A percentile compares a stretch with the other conserved stretches of the same genome.
These are phyloP conservation scores for Heterotis niloticus DNA, from an alignment of 2,113 vertebrate species.

Conservation along the genomic window DNA sequence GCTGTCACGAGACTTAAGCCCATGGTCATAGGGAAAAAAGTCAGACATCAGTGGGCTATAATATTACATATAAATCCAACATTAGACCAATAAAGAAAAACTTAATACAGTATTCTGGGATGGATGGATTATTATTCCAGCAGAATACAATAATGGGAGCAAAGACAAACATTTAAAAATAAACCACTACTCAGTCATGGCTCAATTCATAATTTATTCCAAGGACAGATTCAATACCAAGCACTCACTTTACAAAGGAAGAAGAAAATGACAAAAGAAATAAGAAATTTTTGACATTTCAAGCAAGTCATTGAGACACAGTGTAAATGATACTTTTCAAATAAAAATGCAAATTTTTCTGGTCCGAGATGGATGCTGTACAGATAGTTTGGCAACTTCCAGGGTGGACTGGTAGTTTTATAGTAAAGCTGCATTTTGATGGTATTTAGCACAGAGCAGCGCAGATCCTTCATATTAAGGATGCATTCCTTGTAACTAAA, in stretches of 20 bases:
- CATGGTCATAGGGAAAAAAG: no score
- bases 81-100: no score
- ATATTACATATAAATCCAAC: no score
- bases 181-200: slow-evolving; percentile 7
- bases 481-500: not conserved
- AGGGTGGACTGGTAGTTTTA: not conserved
- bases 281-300: slow-evolving; percentile 62
- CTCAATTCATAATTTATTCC: slow-evolving; percentile 29
- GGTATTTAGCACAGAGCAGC: slow-evolving; percentile 9
- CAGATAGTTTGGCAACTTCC: slow-evolving; percentile 36
- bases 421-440: not conserved
- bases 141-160: not conserved
- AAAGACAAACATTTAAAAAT: not conserved
- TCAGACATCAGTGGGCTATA: no score
- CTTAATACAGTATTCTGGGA: no score
- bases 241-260: slow-evolving; percentile 60
- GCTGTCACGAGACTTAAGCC: no score
- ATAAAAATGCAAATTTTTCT: slow-evolving; percentile 53
- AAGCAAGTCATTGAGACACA: slow-evolving; percentile 72
- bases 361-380: not conserved
- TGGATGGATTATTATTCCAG: not conserved
- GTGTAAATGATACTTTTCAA: slow-evolving; percentile 64
- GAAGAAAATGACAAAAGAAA: slow-evolving; percentile 25
- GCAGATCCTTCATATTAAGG: not conserved
- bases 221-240: slow-evolving; percentile 30